Evolutionary conservation across 2,797 vertebrate genomes (phyloP).

Genomic region (Artibeus jamaicensis): DNA sequence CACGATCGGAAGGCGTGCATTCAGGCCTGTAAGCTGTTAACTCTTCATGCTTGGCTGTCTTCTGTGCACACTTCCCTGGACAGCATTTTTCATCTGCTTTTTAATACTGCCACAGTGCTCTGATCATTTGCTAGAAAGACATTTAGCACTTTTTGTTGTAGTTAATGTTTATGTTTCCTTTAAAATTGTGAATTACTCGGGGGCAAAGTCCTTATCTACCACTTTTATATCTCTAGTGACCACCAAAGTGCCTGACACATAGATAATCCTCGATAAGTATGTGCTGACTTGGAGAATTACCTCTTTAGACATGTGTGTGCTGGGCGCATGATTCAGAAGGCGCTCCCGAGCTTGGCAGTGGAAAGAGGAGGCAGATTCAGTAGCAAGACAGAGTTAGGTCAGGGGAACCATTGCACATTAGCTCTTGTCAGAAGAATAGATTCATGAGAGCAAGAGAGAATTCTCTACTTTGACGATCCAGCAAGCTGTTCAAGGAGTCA

Average conservation of each 20-base stretch:
- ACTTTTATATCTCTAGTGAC: not conserved
- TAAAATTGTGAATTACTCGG: slow-evolving; percentile 13
- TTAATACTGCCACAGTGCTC: not conserved
- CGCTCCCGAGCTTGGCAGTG: not conserved
- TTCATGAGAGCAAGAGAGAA: not conserved
- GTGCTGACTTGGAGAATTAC: not conserved
- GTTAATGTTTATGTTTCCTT: slow-evolving; percentile 41
- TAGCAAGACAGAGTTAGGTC: not conserved
- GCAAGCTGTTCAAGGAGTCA: not conserved
- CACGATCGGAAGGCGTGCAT: not conserved
- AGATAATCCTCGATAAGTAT: not conserved
- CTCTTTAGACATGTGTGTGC: not conserved
- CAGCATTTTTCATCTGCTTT: not conserved
- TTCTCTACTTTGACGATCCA: not conserved
- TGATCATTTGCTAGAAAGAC: slow-evolving; percentile 34
- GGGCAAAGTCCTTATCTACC: not conserved
- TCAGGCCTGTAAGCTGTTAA: slow-evolving; percentile 45
- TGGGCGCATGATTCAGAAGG: not conserved
- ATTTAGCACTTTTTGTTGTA: not conserved
- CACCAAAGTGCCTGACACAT: not conserved
- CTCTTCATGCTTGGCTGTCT: not conserved
- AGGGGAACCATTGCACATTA: not conserved
- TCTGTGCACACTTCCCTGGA: not conserved
- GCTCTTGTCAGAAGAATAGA: not conserved
- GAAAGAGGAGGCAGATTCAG: not conserved